Base-by-base conservation (phyloP, 2,888 invertebrate genomes). In the Lasioglossum zephyrum region DNA sequence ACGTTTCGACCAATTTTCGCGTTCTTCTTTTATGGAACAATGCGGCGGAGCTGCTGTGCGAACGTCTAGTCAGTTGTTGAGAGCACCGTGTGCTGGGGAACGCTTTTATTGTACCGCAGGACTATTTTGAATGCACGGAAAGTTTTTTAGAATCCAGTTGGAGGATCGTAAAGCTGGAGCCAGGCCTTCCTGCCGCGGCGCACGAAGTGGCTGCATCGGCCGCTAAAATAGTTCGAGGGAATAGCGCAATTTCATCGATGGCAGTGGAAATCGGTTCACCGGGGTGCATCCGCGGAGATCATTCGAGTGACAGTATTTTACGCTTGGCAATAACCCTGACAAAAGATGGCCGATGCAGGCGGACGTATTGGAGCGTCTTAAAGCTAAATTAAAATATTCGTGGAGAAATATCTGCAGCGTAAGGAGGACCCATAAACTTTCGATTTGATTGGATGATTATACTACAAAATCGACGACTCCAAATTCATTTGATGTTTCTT, bases 41-140 rank as follows among this genome's bases (percentile, higher is more conserved):
- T 39, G 47, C 57, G 16, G 39, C 47, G 36, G 44, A 16, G 13
- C 39, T 60, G 44, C 26, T 53, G 57, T n/a, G 36, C 22, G 39
- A 69, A 69, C 73, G 41, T 70, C 47, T 66, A 57, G 53, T 16
- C 31, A 60, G 44, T 26, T 26, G 44, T 26, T 26, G 4, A 31
- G n/a, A 36, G n/a, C 72, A 63, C 44, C 53, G 72, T 16, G 22
- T 22, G 8, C 2, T 4, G 26, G 9, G 9, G 57, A 39, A 75
- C 26, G 74, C 79, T 75, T 82, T 82, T 69, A 75, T 57, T 75
- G 26, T 60, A 22, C 60, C 26, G 70, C 69, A n/a, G 39, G 63
- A 72, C 79, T 82, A 79, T 75, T 79, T 75, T 63, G 36, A 82
- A 63, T 79, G 75, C 75, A 49, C 70, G 57, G 79, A 47, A 47